phyloP scores from a whole-genome alignment of 2,888 invertebrate genomes.

The Timema cristinae region DNA sequence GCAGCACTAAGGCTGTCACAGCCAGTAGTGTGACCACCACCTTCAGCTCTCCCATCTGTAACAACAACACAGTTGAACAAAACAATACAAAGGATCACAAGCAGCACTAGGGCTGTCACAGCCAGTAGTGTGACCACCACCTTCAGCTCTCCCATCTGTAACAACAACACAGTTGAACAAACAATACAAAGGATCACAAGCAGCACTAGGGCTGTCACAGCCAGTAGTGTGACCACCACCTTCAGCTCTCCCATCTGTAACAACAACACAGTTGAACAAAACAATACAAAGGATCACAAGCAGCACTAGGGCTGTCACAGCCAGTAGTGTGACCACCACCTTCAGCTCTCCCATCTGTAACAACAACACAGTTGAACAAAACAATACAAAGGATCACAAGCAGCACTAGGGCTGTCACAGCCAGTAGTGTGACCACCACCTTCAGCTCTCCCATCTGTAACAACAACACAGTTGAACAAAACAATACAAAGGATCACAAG shows the following conservation, averaged over 20 bases:
- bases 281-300: constrained; percentile 46
- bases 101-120: constrained; percentile 41
- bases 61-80: constrained; percentile 13
- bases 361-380: constrained; percentile 14
- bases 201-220: constrained; percentile 42
- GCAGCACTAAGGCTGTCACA: constrained; percentile 41
- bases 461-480: constrained; percentile 14
- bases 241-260: constrained; percentile 44
- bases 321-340: constrained; percentile 44
- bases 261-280: constrained; percentile 14
- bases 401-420: constrained; percentile 42
- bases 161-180: constrained; percentile 13
- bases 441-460: constrained; percentile 44
- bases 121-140: constrained; percentile 44
- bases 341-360: constrained; percentile 44
- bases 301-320: constrained; percentile 42
- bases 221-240: constrained; percentile 44
- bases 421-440: constrained; percentile 44
- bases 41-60: constrained; percentile 44
- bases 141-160: constrained; percentile 44
- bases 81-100: constrained; percentile 46
- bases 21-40: constrained; percentile 44
- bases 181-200: constrained; percentile 46
- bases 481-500: constrained; percentile 46
- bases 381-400: constrained; percentile 46